Evolutionary conservation across 2,888 invertebrate species (phyloP).

Genomic region (Liopterus haemorrhoidalis): DNA sequence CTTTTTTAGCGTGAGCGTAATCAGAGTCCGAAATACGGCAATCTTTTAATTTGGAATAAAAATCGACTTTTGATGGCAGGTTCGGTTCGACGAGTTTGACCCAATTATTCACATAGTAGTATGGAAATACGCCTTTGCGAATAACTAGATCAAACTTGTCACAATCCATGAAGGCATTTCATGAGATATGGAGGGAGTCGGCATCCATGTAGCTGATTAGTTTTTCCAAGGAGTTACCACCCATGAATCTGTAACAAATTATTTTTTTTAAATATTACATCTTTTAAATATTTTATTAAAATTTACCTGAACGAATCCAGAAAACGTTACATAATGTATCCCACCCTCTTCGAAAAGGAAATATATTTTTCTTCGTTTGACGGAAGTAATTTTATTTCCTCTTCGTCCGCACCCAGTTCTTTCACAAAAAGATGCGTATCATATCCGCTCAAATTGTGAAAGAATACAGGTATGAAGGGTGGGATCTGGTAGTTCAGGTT

Average conservation of each 20-base stretch:
- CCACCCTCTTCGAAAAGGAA: conserved; percentile 16
- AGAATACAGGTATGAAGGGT: conserved; percentile 27
- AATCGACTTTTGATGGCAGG: conserved; percentile 16
- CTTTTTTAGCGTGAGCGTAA: conserved; percentile 30
- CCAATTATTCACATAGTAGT: conserved; percentile 3
- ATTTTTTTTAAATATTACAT: neutral
- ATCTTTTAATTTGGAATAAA: conserved; percentile 29
- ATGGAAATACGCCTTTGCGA: conserved; percentile 6
- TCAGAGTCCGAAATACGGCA: conserved; percentile 34
- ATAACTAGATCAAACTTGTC: neutral
- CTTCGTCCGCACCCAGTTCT: conserved; percentile 27
- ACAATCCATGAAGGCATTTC: neutral
- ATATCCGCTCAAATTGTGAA: conserved; percentile 32
- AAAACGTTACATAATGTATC: conserved; percentile 22
- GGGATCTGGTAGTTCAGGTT: conserved; percentile 27
- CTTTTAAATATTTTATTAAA: conserved; percentile 4
- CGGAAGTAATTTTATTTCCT: conserved; percentile 23
- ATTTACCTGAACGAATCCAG: conserved; percentile 12
- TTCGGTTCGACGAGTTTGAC: conserved; percentile 30
- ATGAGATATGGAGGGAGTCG: neutral
- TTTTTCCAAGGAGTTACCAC: conserved; percentile 2
- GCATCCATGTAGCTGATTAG: conserved; percentile 2
- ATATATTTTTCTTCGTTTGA: conserved; percentile 21
- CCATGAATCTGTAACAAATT: conserved; percentile 13
- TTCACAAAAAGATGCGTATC: conserved; percentile 33